Evolutionary conservation across 2,888 invertebrate genomes (phyloP).

Genomic region (Camponotus fellah): DNA sequence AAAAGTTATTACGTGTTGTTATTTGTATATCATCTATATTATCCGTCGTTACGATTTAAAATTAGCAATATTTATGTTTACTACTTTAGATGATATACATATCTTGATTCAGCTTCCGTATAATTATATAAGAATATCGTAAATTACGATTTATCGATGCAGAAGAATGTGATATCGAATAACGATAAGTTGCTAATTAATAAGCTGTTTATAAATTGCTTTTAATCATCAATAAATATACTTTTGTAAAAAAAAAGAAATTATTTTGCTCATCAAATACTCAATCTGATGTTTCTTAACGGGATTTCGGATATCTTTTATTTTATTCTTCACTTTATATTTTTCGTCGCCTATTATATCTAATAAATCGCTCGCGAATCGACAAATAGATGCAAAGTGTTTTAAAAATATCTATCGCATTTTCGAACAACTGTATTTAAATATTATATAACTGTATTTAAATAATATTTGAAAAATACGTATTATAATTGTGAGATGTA

Average conservation of each 20-base stretch:
- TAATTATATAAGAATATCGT: constrained; percentile 3
- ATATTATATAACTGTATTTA: neutral
- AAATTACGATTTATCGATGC: constrained; percentile 25
- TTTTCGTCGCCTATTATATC: neutral
- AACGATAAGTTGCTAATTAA: neutral
- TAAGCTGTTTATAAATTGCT: neutral
- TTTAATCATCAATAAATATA: neutral
- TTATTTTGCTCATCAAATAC: neutral
- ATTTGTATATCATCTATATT: neutral
- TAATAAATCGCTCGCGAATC: neutral
- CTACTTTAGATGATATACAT: neutral
- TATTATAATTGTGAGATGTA: neutral
- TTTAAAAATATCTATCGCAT: neutral
- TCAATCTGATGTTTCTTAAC: neutral
- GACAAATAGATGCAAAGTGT: neutral
- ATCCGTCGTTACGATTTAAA: neutral
- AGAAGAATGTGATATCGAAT: neutral
- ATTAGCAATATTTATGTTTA: constrained; percentile 10
- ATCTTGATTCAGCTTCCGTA: neutral
- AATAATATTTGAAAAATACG: neutral
- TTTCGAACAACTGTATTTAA: neutral
- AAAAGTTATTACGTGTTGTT: neutral
- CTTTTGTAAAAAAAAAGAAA: neutral
- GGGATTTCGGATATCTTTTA: neutral
- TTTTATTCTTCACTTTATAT: neutral